Conservation (phyloP, 2,113 vertebrate species). For the Camelus dromedarius region DNA sequence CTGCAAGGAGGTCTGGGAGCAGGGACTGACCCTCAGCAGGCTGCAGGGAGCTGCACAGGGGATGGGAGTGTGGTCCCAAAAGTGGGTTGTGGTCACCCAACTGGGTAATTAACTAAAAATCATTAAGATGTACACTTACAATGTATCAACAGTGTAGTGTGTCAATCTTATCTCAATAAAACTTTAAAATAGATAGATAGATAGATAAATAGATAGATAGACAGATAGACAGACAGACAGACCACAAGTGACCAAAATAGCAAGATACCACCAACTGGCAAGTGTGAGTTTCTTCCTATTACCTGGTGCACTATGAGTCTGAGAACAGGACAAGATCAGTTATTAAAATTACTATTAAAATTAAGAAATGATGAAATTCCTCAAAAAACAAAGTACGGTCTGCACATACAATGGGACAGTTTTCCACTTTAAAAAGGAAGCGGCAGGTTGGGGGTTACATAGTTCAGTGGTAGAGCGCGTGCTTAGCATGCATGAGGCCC, state of each 20-base stretch:
- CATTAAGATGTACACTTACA: neutral
- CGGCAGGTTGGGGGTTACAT: no score
- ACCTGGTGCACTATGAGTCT: neutral
- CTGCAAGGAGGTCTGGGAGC: neutral
- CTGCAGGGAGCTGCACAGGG: neutral
- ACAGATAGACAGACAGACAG: neutral
- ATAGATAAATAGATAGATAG: no score
- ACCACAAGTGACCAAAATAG: neutral
- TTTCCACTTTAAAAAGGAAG: neutral
- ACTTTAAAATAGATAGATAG: neutral
- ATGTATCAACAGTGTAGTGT: neutral
- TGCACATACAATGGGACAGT: fast-evolving
- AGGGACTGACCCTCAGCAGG: neutral
- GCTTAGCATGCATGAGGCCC: no score
- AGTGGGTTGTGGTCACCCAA: neutral
- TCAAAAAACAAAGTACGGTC: neutral
- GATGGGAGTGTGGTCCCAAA: neutral
- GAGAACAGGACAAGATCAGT: neutral
- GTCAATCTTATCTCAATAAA: neutral
- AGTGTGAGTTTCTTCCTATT: neutral
- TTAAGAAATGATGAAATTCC: no score
- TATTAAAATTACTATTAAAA: neutral
- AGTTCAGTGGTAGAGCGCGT: no score
- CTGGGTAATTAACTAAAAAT: neutral
- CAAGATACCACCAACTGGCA: neutral